Conservation (phyloP, 2,113 vertebrate species). For the Xenopus tropicalis region DNA sequence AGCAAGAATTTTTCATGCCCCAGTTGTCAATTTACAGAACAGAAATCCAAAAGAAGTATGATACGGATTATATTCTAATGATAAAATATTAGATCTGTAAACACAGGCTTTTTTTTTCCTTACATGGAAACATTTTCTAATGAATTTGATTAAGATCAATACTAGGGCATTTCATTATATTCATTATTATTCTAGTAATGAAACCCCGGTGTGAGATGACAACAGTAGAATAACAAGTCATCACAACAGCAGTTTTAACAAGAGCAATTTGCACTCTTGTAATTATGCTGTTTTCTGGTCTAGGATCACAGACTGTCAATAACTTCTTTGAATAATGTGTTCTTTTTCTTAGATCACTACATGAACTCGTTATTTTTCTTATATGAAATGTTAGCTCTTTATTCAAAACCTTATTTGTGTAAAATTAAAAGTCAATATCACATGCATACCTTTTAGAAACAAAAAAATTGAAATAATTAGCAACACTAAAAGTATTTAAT, state of each 20-base stretch:
- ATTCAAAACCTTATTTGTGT: conserved; percentile 1
- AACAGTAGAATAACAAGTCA: conserved; percentile 74
- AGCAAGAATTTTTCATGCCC: too few relatives aligned
- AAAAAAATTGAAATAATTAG: conserved; percentile 5
- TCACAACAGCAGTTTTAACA: conserved; percentile 74
- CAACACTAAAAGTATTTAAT: conserved; percentile 12
- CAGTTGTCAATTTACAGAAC: too few relatives aligned
- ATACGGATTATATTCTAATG: too few relatives aligned
- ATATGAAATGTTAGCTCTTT: conserved; percentile 28
- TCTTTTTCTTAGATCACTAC: conserved; percentile 51
- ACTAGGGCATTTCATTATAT: conserved; percentile 68
- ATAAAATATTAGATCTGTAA: too few relatives aligned
- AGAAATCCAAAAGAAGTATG: too few relatives aligned
- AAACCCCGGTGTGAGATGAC: conserved; percentile 62
- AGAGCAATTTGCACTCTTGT: conserved; percentile 65
- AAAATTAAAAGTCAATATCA: background rate
- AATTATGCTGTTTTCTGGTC: conserved; percentile 49
- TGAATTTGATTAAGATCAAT: conserved; percentile 66
- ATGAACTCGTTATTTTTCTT: conserved; percentile 57
- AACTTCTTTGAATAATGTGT: conserved; percentile 64
- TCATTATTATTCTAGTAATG: conserved; percentile 63
- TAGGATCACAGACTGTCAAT: conserved; percentile 74
- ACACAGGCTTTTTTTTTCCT: too few relatives aligned
- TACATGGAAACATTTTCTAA: too few relatives aligned
- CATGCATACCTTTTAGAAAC: conserved; percentile 4